Percentiles rank a stretch among this genome's conserved stretches.
These are phyloP conservation scores for Thera britannica DNA, from an alignment of 2,888 invertebrate genomes.

Conservation along the genomic window DNA sequence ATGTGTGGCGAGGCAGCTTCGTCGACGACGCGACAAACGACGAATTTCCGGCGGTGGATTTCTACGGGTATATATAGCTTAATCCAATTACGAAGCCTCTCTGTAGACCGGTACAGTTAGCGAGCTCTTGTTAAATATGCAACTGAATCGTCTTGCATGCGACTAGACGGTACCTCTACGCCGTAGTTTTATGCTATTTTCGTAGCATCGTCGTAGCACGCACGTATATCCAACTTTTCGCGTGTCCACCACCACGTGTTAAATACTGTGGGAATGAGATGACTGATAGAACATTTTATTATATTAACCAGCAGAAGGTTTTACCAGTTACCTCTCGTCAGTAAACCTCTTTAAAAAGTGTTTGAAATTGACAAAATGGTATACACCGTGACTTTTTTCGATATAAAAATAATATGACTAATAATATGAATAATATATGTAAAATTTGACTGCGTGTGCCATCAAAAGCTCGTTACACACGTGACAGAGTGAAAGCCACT, in stretches of 20 bases:
- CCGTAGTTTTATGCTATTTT: conserved; percentile 4
- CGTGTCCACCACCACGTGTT: not conserved
- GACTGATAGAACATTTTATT: too few relatives aligned
- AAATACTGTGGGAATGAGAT: too few relatives aligned
- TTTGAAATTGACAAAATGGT: not conserved
- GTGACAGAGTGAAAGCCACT: conserved; percentile 44
- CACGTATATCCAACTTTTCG: conserved; percentile 4
- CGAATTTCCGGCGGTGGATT: conserved; percentile 44
- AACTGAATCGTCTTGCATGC: conserved; percentile 40
- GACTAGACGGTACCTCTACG: conserved; percentile 14
- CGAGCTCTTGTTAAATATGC: conserved; percentile 67
- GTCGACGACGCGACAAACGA: conserved; percentile 32
- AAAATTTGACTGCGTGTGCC: conserved; percentile 41
- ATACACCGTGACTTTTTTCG: conserved; percentile 34
- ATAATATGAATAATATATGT: too few relatives aligned
- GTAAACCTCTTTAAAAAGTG: not conserved
- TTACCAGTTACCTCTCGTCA: not conserved
- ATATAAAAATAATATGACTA: conserved; percentile 28
- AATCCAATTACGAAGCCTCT: conserved; percentile 56
- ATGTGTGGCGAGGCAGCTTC: not conserved
- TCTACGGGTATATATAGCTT: conserved; percentile 51
- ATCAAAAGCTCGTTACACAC: conserved; percentile 53
- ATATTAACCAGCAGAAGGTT: not conserved
- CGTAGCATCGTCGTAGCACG: conserved; percentile 6
- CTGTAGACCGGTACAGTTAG: conserved; percentile 51